Percentiles rank a stretch among this genome's conserved stretches.
phyloP scores from a whole-genome alignment of 2,113 vertebrate genomes.

The Gallinago jamesoni region DNA sequence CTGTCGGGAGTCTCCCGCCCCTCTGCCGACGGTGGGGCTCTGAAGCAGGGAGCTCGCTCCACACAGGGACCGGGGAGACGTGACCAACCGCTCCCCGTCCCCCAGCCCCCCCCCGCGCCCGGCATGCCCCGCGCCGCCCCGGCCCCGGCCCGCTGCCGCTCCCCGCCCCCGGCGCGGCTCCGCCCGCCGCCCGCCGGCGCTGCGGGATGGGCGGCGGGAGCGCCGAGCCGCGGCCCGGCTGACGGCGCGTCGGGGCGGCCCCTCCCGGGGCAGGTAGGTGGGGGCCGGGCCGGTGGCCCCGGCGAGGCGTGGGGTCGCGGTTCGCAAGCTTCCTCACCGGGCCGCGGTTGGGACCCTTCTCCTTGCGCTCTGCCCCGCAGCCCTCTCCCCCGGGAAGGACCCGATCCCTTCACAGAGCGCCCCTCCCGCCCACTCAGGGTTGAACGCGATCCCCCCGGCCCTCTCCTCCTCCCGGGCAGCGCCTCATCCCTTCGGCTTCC shows the following conservation, averaged over 20 bases:
- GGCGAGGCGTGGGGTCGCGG: background rate
- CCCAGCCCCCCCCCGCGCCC: background rate
- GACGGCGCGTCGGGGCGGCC: background rate
- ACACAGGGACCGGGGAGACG: accelerated
- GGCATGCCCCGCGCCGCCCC: background rate
- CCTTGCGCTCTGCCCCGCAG: background rate
- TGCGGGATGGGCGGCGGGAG: background rate
- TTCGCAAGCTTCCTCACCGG: background rate
- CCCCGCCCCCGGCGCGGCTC: background rate
- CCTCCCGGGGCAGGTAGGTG: background rate
- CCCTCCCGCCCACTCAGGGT: background rate
- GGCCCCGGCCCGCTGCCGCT: too few species aligned
- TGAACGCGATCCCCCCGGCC: too few species aligned
- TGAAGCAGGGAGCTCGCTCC: too few species aligned
- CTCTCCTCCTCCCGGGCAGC: background rate
- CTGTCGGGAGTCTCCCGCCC: background rate
- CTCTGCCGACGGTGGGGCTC: background rate
- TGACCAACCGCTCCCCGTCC: accelerated
- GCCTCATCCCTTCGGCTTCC: background rate
- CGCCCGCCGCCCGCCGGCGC: background rate
- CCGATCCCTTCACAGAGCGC: background rate
- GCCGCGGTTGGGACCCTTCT: background rate
- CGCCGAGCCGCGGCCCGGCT: background rate
- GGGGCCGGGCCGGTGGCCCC: background rate
- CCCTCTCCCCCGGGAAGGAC: background rate